Percentiles rank a stretch among this genome's conserved stretches.
Evolutionary conservation across 2,888 invertebrate species (phyloP).

Genomic region (Siphlonurus alternatus): DNA sequence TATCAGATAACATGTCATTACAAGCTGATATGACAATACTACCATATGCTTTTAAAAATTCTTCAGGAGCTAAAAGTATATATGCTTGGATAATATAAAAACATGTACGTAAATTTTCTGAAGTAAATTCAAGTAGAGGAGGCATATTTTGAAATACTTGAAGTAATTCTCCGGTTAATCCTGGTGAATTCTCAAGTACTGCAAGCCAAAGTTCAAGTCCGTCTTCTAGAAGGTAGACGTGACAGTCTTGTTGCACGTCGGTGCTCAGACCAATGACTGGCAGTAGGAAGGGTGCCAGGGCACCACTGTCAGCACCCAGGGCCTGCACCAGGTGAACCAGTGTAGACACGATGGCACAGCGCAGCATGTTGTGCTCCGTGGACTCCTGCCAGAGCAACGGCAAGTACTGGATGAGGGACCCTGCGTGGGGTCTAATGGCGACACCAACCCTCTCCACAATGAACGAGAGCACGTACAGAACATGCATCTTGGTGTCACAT

Average conservation of each 20-base stretch:
- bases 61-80: constrained; percentile 57
- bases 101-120: constrained; percentile 63
- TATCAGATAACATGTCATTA: constrained; percentile 56
- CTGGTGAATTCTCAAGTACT: constrained; percentile 57
- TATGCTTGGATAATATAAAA: constrained; percentile 71
- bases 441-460: constrained; percentile 74
- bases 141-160: constrained; percentile 57
- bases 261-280: constrained; percentile 57
- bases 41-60: constrained; percentile 51
- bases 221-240: constrained; percentile 84
- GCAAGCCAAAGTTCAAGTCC: constrained; percentile 81
- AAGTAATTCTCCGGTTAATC: constrained; percentile 43
- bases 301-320: constrained; percentile 30
- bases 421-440: constrained; percentile 49
- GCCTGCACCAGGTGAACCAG: constrained; percentile 66
- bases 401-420: constrained; percentile 61
- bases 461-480: constrained; percentile 74
- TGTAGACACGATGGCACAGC: constrained; percentile 78
- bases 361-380: constrained; percentile 71
- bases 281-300: constrained; percentile 34
- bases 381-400: constrained; percentile 81
- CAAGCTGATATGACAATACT: constrained; percentile 49
- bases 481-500: constrained; percentile 92
- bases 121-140: constrained; percentile 58
- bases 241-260: constrained; percentile 52